Evolutionary conservation across 2,113 vertebrate species (phyloP).

Genomic region (Andinoacara biseriatus): DNA sequence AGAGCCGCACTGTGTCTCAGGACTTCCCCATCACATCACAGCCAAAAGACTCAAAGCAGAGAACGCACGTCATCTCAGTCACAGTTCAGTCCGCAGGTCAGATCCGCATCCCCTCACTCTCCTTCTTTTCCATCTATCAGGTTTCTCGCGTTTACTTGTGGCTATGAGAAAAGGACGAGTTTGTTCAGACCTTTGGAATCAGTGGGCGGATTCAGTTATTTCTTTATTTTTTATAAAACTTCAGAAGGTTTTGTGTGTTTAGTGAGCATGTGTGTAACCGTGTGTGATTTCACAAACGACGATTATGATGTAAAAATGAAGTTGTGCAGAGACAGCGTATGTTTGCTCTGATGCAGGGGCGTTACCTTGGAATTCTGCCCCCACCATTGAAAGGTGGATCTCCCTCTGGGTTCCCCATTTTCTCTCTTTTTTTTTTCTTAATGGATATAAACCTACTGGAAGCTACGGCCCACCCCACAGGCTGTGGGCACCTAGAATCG

Average conservation of each 20-base stretch:
- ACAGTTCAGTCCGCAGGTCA: slow-evolving; percentile 69
- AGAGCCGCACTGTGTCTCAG: slow-evolving; percentile 85
- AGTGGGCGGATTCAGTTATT: slow-evolving; percentile 28
- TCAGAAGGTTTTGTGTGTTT: slow-evolving; percentile 53
- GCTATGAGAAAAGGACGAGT: slow-evolving; percentile 22
- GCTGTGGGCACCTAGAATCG: slow-evolving; percentile 15
- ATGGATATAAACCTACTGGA: slow-evolving; percentile 14
- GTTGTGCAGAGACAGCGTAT: slow-evolving; percentile 43
- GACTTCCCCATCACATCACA: slow-evolving; percentile 80
- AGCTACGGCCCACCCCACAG: slow-evolving; percentile 14
- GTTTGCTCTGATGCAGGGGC: slow-evolving; percentile 46
- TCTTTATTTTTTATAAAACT: slow-evolving; percentile 15
- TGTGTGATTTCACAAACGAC: slow-evolving; percentile 29
- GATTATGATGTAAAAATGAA: slow-evolving; percentile 12
- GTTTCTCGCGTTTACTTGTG: slow-evolving; percentile 46
- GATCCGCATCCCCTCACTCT: slow-evolving; percentile 50
- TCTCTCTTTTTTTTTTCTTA: background rate
- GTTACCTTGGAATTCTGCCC: slow-evolving; percentile 28
- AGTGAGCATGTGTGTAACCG: slow-evolving; percentile 29
- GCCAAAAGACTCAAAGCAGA: slow-evolving; percentile 76
- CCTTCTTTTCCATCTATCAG: slow-evolving; percentile 38
- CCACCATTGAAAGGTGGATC: slow-evolving; percentile 37
- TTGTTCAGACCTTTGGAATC: slow-evolving; percentile 41
- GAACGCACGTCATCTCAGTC: slow-evolving; percentile 67
- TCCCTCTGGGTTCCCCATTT: slow-evolving; percentile 19